Percentiles rank a stretch among this genome's conserved stretches.
These are phyloP conservation scores for Sussaba pulchella DNA, from an alignment of 2,888 invertebrate genomes.

Conservation along the genomic window DNA sequence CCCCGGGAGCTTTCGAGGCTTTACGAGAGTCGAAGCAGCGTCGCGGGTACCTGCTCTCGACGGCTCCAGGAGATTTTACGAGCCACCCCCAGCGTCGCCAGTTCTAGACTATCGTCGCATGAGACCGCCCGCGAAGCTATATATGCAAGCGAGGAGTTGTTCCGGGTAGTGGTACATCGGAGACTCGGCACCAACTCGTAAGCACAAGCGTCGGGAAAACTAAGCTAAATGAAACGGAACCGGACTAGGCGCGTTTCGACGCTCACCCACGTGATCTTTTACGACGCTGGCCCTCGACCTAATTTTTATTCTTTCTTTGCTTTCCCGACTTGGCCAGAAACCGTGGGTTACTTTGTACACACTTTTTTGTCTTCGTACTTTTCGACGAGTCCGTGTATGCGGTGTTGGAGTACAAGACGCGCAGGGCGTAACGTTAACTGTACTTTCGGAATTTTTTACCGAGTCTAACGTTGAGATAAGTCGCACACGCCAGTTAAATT, in stretches of 20 bases:
- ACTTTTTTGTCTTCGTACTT: background rate
- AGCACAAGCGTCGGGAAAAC: background rate
- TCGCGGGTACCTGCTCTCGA: slow-evolving; percentile 59
- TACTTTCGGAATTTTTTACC: too few species aligned
- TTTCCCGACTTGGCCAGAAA: slow-evolving; percentile 26
- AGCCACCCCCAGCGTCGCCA: slow-evolving; percentile 43
- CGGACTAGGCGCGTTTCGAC: slow-evolving; percentile 33
- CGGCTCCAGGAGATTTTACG: slow-evolving; percentile 62
- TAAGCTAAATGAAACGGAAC: slow-evolving; percentile 8
- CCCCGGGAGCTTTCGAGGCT: slow-evolving; percentile 57
- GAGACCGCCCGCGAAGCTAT: slow-evolving; percentile 13
- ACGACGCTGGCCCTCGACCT: slow-evolving; percentile 51
- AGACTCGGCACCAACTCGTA: too few species aligned
- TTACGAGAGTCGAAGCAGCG: slow-evolving; percentile 62
- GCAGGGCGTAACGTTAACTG: too few species aligned
- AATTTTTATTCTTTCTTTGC: slow-evolving; percentile 8
- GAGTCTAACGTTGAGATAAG: too few species aligned
- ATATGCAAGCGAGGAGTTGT: too few species aligned
- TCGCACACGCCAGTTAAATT: too few species aligned
- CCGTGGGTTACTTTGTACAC: slow-evolving; percentile 6
- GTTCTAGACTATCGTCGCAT: slow-evolving; percentile 51
- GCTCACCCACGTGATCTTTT: slow-evolving; percentile 45
- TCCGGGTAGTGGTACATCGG: too few species aligned
- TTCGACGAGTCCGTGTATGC: background rate
- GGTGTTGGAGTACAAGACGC: background rate